These are phyloP conservation scores for Diabrotica virgifera DNA, from an alignment of 1,140 invertebrate species.

Conservation along the genomic window DNA sequence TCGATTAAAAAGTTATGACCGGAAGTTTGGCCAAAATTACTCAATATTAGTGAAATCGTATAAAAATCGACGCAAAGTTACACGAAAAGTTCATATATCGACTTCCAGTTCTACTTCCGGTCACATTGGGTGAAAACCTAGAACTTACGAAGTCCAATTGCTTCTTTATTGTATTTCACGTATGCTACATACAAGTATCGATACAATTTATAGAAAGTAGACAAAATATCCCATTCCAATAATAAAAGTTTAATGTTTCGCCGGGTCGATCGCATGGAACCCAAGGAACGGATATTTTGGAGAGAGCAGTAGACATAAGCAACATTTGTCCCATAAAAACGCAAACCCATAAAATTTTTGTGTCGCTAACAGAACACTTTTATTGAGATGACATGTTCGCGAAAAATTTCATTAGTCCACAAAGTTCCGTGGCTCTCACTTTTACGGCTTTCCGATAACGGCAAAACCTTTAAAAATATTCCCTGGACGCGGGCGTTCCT, in stretches of 20 bases:
- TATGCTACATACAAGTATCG: no score
- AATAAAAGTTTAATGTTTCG: not conserved
- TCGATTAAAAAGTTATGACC: no score
- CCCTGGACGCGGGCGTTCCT: not conserved
- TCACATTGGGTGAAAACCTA: no score
- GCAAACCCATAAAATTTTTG: not conserved
- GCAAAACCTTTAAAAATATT: conserved; percentile 12
- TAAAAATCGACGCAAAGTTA: no score
- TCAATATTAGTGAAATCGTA: no score
- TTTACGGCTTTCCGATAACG: conserved; percentile 17
- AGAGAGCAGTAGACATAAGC: not conserved
- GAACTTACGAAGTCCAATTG: no score
- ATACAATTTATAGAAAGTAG: not conserved
- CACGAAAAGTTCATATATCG: no score
- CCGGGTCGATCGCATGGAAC: not conserved
- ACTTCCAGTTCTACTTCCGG: no score
- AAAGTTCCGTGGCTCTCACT: conserved; percentile 14
- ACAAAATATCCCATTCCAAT: not conserved
- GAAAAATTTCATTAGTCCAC: conserved; percentile 15
- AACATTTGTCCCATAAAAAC: conserved; percentile 2
- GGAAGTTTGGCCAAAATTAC: no score
- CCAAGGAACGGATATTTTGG: no score
- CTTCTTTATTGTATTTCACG: no score
- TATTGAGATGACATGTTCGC: conserved; percentile 10
- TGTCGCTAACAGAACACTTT: conserved; percentile 3